Percentiles rank a stretch among this genome's conserved stretches.
phyloP scores from a whole-genome alignment of 2,797 vertebrate species.

The Craterocephalus amniculus region DNA sequence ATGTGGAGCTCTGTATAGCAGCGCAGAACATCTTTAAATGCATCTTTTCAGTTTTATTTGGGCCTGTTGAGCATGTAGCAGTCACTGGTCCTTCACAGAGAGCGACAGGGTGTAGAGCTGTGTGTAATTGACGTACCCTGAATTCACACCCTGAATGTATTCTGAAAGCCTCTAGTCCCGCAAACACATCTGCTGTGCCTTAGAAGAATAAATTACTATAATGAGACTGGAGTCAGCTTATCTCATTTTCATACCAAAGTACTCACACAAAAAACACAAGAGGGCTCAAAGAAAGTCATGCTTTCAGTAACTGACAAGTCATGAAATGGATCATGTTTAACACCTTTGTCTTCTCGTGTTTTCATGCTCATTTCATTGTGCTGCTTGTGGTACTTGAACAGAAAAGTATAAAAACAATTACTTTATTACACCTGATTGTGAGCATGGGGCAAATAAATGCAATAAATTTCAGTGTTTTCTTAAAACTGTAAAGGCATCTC shows the following conservation, averaged over 20 bases:
- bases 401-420: too few relatives aligned
- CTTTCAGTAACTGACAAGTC: too few relatives aligned
- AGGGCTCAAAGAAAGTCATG: too few relatives aligned
- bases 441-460: background rate
- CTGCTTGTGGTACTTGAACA: too few relatives aligned
- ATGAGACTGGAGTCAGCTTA: constrained; percentile 36
- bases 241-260: constrained; percentile 6
- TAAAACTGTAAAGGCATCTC: background rate
- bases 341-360: too few relatives aligned
- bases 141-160: constrained; percentile 80
- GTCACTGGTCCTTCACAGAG: constrained; percentile 60
- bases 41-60: constrained; percentile 49
- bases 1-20: constrained; percentile 31
- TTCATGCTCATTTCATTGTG: too few relatives aligned
- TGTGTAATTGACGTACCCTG: constrained; percentile 61
- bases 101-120: constrained; percentile 61
- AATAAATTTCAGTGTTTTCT: too few relatives aligned
- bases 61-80: constrained; percentile 69
- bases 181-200: constrained; percentile 86
- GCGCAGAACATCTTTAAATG: constrained; percentile 40
- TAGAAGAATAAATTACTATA: constrained; percentile 80
- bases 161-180: constrained; percentile 77
- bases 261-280: too few relatives aligned
- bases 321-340: too few relatives aligned
- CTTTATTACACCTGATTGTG: background rate